Evolutionary conservation across 2,888 invertebrate genomes (phyloP).

Genomic region (Cyaniris semiargus): DNA sequence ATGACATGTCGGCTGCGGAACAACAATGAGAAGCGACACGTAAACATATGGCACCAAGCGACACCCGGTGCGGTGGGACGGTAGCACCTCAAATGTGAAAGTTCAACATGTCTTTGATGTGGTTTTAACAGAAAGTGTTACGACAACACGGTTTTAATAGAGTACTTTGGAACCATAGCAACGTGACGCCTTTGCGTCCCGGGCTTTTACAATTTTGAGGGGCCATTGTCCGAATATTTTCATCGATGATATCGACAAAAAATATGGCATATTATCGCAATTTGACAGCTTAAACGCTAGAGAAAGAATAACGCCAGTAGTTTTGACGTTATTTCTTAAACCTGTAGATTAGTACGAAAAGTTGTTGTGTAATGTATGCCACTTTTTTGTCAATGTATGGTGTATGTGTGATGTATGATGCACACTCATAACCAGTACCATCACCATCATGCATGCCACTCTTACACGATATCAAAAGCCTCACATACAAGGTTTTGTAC

Average conservation of each 20-base stretch:
- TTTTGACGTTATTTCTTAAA: not conserved
- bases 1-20: conserved; percentile 71
- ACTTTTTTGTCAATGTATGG: conserved; percentile 23
- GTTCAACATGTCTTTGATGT: not conserved
- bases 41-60: conserved; percentile 69
- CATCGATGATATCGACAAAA: not conserved
- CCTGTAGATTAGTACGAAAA: not conserved
- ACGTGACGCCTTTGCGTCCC: not conserved
- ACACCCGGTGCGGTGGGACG: conserved; percentile 60
- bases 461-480: conserved; percentile 1
- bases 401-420: conserved; percentile 24
- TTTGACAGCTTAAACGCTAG: not conserved
- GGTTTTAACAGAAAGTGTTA: not conserved
- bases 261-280: not conserved
- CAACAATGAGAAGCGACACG: conserved; percentile 73
- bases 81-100: conserved; percentile 38
- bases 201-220: not conserved
- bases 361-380: not conserved
- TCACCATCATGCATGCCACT: conserved; percentile 23
- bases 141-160: not conserved
- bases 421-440: conserved; percentile 2
- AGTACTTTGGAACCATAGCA: not conserved
- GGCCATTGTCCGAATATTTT: not conserved
- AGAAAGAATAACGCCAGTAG: not conserved
- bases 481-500: not conserved